Evolutionary conservation across 2,797 vertebrate species (phyloP), one percentile per base, ranked within the genome.

Genomic region (Sebastes cheni): DNA sequence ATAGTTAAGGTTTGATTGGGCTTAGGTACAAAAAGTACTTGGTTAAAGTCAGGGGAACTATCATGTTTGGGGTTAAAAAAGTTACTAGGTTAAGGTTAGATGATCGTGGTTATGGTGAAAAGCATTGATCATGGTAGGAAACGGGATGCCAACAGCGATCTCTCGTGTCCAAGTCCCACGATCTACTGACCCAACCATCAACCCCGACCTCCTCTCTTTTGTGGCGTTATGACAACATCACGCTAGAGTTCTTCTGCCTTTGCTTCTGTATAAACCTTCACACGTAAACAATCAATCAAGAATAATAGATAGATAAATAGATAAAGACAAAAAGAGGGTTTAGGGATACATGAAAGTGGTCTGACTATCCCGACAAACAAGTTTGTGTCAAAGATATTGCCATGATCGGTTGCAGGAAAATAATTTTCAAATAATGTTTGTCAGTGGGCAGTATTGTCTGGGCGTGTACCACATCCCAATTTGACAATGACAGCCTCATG

Each of bases 391-490:
- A 18, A 68, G 55, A 76, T 22, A 60, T 58, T 18, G n/a, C 29
- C 3, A 34, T 55, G 12, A 64, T 64, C 6, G 18, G 29, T 11
- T 65, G 59, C 59, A 50, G 14, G 32, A 55, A 23, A 8, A 32
- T 34, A 4, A 64, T 56, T 67, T 59, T 36, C 30, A 11, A 27
- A 56, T 11, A n/a, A 5, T 59, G 18, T 54, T 36, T 70, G 27
- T 65, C n/a, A 16, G 59, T 32, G 46, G 46, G 46, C 46, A 20
- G 46, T 20, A 2, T 25, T 30, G 18, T 50, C 29, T n/a, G 8
- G 36, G 42, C 5, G n/a, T 77, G 54, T 10, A 69, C 67, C 66
- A 39, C 58, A 79, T 72, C 76, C 29, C 52, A n/a, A 22, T 60
- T 76, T 69, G 14, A 5, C 39, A 59, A 59, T 20, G 9, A 50